Percentiles rank a stretch among this genome's conserved stretches.
phyloP scores from a whole-genome alignment of 2,113 vertebrate species.

The Chionomys nivalis region DNA sequence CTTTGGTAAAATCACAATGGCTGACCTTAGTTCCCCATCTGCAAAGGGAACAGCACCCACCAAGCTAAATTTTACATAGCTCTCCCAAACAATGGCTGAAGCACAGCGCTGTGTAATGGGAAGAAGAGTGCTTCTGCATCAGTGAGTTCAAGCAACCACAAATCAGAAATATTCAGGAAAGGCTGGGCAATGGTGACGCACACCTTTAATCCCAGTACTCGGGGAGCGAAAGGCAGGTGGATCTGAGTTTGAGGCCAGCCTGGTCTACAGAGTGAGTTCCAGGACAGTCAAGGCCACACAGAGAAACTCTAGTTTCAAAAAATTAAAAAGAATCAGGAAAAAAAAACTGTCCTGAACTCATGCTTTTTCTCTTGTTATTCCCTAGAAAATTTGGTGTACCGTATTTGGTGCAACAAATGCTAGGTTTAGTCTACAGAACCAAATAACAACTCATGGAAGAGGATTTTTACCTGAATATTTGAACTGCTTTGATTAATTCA shows the following conservation, averaged over 20 bases:
- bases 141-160: not conserved
- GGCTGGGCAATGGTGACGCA: too few species aligned
- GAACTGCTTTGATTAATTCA: constrained; percentile 48
- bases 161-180: not conserved
- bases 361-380: not conserved
- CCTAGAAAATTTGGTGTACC: not conserved
- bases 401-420: not conserved
- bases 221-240: too few species aligned
- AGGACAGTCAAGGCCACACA: too few species aligned
- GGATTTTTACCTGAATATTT: not conserved
- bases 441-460: not conserved
- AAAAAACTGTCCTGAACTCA: not conserved
- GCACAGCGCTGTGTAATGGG: too few species aligned
- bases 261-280: too few species aligned
- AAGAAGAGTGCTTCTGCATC: not conserved
- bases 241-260: too few species aligned
- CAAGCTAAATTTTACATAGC: not conserved
- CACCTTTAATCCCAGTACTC: too few species aligned
- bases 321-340: too few species aligned
- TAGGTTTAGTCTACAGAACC: not conserved
- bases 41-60: not conserved
- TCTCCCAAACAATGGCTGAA: not conserved
- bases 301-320: too few species aligned
- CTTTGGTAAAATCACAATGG: not conserved
- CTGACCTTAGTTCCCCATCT: not conserved